phyloP scores from a whole-genome alignment of 2,888 invertebrate genomes.

The Mesochorus sp. region DNA sequence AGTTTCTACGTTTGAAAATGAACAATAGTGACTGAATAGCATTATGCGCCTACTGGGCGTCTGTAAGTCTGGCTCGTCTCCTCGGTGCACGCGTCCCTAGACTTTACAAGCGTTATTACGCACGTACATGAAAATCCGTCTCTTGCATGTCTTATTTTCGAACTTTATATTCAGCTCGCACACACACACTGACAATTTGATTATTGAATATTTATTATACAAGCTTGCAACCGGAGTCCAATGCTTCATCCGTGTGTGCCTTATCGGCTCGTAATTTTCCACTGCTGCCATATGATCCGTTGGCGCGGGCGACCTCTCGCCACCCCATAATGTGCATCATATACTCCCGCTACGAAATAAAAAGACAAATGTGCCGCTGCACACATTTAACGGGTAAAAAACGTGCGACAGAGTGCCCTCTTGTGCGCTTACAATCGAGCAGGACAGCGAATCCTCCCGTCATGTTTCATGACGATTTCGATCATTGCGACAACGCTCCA shows the following conservation, averaged over 20 bases:
- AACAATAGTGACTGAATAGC: too few species aligned
- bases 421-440: too few species aligned
- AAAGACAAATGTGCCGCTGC: neutral
- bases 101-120: neutral
- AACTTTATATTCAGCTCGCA: slow-evolving; percentile 26
- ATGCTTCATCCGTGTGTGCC: slow-evolving; percentile 36
- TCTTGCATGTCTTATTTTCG: slow-evolving; percentile 46
- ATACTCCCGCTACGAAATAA: slow-evolving; percentile 11
- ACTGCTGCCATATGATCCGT: slow-evolving; percentile 35
- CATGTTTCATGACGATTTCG: too few species aligned
- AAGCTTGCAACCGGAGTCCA: slow-evolving; percentile 42
- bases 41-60: too few species aligned
- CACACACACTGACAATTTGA: slow-evolving; percentile 44
- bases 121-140: slow-evolving; percentile 9
- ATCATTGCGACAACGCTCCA: too few species aligned
- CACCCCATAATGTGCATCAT: slow-evolving; percentile 28
- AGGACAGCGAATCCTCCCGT: too few species aligned
- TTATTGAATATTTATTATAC: slow-evolving; percentile 58
- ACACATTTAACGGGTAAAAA: slow-evolving; percentile 14
- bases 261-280: slow-evolving; percentile 69
- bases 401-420: slow-evolving; percentile 40
- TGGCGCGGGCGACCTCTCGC: slow-evolving; percentile 46
- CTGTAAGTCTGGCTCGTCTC: slow-evolving; percentile 46
- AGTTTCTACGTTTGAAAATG: too few species aligned
- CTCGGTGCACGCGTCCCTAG: slow-evolving; percentile 27